Evolutionary conservation across 1,140 invertebrate genomes (phyloP).

Genomic region (Aphelinus certus): DNA sequence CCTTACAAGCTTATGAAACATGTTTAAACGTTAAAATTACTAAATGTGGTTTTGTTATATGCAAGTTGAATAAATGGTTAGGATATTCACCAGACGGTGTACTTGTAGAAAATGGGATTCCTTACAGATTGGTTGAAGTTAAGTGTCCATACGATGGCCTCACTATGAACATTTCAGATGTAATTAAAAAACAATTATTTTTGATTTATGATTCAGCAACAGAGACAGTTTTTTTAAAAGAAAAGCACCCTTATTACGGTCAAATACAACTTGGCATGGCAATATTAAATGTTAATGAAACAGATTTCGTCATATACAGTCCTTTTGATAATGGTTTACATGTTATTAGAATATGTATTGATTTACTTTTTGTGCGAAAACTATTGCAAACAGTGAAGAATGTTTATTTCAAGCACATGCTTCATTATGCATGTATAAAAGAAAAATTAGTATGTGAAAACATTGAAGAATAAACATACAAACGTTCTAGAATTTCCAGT

Average conservation of each 20-base stretch:
- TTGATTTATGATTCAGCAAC: conserved; percentile 1
- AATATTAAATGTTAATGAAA: conserved; percentile 31
- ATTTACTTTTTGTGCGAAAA: neutral
- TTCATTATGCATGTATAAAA: neutral
- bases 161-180: conserved; percentile 21
- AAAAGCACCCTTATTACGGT: conserved; percentile 40
- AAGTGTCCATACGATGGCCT: conserved; percentile 42
- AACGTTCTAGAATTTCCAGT: no score
- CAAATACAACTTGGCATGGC: conserved; percentile 43
- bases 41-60: conserved; percentile 30
- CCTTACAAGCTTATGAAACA: conserved; percentile 20
- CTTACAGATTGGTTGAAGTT: conserved; percentile 25
- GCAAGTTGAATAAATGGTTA: conserved; percentile 32
- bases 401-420: neutral
- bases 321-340: neutral
- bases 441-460: no score
- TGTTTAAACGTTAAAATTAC: neutral
- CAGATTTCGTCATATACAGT: conserved; percentile 40
- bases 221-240: conserved; percentile 30
- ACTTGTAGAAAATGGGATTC: conserved; percentile 25
- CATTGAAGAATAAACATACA: no score
- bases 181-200: neutral
- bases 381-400: neutral
- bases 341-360: neutral
- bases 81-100: conserved; percentile 40